Evolutionary conservation across 2,888 invertebrate species (phyloP).

Genomic region (Drosophila formosana): DNA sequence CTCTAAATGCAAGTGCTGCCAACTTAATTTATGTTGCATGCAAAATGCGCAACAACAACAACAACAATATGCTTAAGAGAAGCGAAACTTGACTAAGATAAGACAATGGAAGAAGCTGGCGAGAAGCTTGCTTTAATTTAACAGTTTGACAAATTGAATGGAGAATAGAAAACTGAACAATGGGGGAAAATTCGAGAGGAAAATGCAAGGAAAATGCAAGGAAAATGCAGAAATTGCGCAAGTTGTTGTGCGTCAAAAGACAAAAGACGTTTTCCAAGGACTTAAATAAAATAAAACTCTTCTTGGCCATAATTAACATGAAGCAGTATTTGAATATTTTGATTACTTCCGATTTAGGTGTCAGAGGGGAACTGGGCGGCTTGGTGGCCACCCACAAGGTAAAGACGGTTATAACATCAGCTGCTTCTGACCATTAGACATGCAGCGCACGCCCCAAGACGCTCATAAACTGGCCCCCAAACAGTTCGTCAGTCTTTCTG

Average conservation of each 20-base stretch:
- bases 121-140: conserved; percentile 62
- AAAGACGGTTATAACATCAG: conserved; percentile 23
- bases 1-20: conserved; percentile 54
- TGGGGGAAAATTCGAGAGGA: conserved; percentile 3
- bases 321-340: conserved; percentile 37
- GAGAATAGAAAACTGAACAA: conserved; percentile 2
- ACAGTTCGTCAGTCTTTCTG: conserved; percentile 18
- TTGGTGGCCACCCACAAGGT: conserved; percentile 39
- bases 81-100: conserved; percentile 17
- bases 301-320: conserved; percentile 42
- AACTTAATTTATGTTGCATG: conserved; percentile 74
- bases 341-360: conserved; percentile 72
- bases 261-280: conserved; percentile 10
- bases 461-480: conserved; percentile 57
- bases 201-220: not conserved
- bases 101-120: conserved; percentile 17
- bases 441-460: conserved; percentile 65
- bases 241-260: no score
- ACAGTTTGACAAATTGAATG: conserved; percentile 78
- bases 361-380: not conserved
- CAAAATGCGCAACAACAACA: conserved; percentile 25
- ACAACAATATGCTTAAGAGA: not conserved
- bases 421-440: conserved; percentile 49
- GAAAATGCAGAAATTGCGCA: not conserved
- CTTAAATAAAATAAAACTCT: no score